Conservation (phyloP, 2,113 vertebrate species). For the Craseonycteris thonglongyai region DNA sequence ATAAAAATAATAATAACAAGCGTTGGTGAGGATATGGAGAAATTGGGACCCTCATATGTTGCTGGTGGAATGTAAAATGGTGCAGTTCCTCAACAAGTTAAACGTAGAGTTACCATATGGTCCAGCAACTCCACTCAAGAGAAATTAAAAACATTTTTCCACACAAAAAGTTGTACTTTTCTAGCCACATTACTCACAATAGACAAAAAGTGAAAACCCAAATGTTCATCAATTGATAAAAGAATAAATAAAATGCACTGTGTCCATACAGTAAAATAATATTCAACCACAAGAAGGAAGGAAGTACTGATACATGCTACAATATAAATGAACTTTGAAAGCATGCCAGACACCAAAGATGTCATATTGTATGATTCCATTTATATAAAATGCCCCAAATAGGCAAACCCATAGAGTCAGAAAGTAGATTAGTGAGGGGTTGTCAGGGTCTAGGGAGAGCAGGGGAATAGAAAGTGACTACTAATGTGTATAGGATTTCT, state of each 20-base stretch:
- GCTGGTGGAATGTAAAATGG: not conserved
- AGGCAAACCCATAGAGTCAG: not conserved
- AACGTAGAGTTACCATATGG: not conserved
- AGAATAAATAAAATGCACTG: not conserved
- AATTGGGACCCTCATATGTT: not conserved
- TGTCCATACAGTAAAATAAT: not conserved
- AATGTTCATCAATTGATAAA: not conserved
- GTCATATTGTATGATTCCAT: not conserved
- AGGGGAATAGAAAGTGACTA: accelerated
- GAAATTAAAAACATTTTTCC: not conserved
- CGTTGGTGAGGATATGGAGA: not conserved
- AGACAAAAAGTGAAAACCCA: not conserved
- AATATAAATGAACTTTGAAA: not conserved
- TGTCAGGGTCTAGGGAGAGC: not conserved
- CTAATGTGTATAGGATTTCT: not conserved
- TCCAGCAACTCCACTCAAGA: not conserved
- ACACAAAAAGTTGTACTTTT: not conserved
- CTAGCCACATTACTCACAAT: not conserved
- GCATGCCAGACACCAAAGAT: not conserved
- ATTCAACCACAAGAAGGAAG: not conserved
- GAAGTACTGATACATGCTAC: not conserved
- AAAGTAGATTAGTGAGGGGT: not conserved
- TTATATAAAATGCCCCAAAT: not conserved
- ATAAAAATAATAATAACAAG: not conserved
- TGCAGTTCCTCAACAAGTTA: not conserved